Base-by-base conservation (phyloP, 2,113 vertebrate species). In the Cairina moschata region DNA sequence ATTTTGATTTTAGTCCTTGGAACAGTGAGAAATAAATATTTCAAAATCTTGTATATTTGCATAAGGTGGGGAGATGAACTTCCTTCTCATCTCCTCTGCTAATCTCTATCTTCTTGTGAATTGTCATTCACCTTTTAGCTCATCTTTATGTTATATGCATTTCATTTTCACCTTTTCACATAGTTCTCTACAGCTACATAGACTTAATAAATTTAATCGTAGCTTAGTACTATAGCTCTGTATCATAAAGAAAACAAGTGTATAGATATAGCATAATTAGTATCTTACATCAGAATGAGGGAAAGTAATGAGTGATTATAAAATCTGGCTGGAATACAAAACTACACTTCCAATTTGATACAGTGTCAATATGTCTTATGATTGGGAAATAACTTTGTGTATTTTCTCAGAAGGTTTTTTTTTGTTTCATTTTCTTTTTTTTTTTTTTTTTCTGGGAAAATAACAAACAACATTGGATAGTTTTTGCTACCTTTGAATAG, bases 141-240 rank as follows among this genome's bases (percentile, higher is more conserved):
- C 60, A 56, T 74, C n/a, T 90, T 42, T 83, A 59, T 83, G 77
- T n/a, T 50, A 14, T 31, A 32, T 8, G 2, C 48, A 8, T 88
- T 93, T 74, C 50, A 67, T 95, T 90, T 96, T 86, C 12, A 88
- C 86, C 68, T 93, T 94, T 95, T 81, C 40, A 12, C 50, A 6
- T 50, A 58, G 29, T 48, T 56, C 40, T 91, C 69, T 74, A 55
- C n/a, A 40, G 31, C 25, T 63, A 74, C 16, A 14, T 17, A 58
- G 58, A 16, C 59, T 93, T 71, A 83, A 73, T 40, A 80, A 50
- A 55, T 46, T 83, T 59, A 17, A 31, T 42, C 1, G 2, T 14
- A 81, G 13, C 18, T 74, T 93, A 52, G 17, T 90, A 12, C 11
- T 36, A 46, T 22, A 83, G 36, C 18, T 69, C 67, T 46, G 13